Percentiles rank a stretch among this genome's conserved stretches.
phyloP scores from a whole-genome alignment of 2,113 vertebrate genomes.

The Labeo catla region DNA sequence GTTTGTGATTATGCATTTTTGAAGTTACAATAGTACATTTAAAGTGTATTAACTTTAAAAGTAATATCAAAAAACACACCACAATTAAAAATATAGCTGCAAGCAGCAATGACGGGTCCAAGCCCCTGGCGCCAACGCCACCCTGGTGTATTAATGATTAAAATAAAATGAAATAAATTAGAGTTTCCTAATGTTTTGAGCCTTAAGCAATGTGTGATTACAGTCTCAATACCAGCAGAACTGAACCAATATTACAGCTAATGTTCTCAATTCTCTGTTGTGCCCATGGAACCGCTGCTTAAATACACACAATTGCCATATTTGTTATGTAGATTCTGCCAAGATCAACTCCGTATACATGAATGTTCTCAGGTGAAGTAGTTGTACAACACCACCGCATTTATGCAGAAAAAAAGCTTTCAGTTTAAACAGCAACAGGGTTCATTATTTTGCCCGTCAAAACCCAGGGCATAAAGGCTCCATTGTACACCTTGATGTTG shows the following conservation, averaged over 20 bases:
- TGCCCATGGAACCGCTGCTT: not conserved
- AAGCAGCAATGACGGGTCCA: too few species aligned
- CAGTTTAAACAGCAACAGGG: constrained; percentile 46
- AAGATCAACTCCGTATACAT: constrained; percentile 17
- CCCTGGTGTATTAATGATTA: not conserved
- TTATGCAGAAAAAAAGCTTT: constrained; percentile 17
- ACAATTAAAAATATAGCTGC: not conserved
- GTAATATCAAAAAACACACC: not conserved
- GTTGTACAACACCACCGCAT: constrained; percentile 34
- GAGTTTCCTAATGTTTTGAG: not conserved
- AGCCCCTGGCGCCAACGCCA: too few species aligned
- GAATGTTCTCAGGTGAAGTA: constrained; percentile 37
- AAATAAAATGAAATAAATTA: not conserved
- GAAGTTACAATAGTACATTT: not conserved
- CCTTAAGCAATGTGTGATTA: not conserved
- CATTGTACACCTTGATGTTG: constrained; percentile 55
- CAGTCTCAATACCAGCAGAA: not conserved
- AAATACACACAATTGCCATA: constrained; percentile 30
- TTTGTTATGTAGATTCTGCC: constrained; percentile 43
- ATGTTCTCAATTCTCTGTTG: not conserved
- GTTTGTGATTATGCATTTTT: not conserved
- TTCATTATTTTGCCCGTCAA: constrained; percentile 54
- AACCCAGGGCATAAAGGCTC: constrained; percentile 47
- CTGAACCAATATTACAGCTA: not conserved
- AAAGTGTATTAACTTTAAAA: not conserved